Base-by-base conservation (phyloP, 2,113 vertebrate genomes). In the Petrocephalus zakoni region DNA sequence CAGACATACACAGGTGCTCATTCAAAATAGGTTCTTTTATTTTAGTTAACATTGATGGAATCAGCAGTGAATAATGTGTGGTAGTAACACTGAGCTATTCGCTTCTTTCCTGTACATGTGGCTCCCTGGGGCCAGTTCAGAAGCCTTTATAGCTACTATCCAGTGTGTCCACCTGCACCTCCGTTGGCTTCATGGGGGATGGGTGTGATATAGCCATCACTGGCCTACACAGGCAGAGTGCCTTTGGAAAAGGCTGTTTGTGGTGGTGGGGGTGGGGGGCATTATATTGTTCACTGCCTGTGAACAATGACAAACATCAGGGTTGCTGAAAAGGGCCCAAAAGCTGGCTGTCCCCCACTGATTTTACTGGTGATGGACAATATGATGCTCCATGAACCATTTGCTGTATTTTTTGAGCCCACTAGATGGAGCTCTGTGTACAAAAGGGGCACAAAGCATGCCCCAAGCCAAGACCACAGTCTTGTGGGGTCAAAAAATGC, bases 21-120 rank as follows among this genome's bases (percentile, higher is more conserved):
- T 75, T 91, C 86, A 88, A 56, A 89, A 37, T 58, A 85, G 81
- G 86, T 93, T 93, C 96, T 93, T 93, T 96, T 96, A 93, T 95
- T 96, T 96, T 93, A 91, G 94, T 94, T 94, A 94, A 95, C 94
- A 95, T 95, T 92, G 84, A 96, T 91, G 93, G 93, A 93, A 95
- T 95, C 93, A 94, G 93, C 93, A 95, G 94, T 92, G 93, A 95
- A 82, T 89, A 53, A 64, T 85, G 75, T 58, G 25, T 42, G 85
- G 53, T 94, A 95, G 93, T 93, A 94, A 95, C 92, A 95, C 91
- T 93, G 88, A 90, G 94, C 93, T 93, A 92, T 87, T 90, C 90
- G 91, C 89, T 61, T 61, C 93, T 90, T 94, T 88, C 95, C 93
- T 93, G 93, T 92, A 92, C 94, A 91, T 92, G 87, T 85, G 89